These are phyloP conservation scores for Phylloscopus trochilus DNA, from an alignment of 2,113 vertebrate species.

Conservation along the genomic window DNA sequence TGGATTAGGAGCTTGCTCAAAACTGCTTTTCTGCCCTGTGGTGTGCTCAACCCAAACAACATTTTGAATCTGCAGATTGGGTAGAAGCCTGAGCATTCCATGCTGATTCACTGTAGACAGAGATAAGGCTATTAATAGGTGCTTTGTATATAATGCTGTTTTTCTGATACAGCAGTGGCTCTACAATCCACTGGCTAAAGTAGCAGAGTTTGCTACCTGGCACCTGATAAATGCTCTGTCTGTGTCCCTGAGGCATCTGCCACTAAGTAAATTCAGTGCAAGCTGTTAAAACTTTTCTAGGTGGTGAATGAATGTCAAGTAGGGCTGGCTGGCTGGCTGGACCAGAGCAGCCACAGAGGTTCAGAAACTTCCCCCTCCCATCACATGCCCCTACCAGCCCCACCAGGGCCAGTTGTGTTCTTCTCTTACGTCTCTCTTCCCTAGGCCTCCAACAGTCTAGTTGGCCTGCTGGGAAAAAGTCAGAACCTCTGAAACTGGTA, in stretches of 20 bases:
- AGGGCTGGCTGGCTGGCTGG: neutral
- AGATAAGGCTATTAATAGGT: conserved; percentile 5
- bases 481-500: neutral
- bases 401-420: fast-evolving
- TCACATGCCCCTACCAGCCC: neutral
- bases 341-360: neutral
- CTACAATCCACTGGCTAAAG: neutral
- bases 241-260: neutral
- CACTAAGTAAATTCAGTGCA: neutral
- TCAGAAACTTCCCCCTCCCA: neutral
- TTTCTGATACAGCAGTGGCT: neutral
- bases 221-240: neutral
- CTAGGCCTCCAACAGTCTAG: neutral
- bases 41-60: neutral
- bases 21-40: neutral
- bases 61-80: neutral
- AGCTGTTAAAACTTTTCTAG: neutral
- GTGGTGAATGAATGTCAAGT: neutral
- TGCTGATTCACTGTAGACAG: neutral
- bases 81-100: neutral
- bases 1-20: neutral
- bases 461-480: neutral
- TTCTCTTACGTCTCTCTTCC: neutral
- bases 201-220: neutral
- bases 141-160: neutral